Base-by-base conservation (phyloP, 2,888 invertebrate species). In the Eupithecia subfuscata region DNA sequence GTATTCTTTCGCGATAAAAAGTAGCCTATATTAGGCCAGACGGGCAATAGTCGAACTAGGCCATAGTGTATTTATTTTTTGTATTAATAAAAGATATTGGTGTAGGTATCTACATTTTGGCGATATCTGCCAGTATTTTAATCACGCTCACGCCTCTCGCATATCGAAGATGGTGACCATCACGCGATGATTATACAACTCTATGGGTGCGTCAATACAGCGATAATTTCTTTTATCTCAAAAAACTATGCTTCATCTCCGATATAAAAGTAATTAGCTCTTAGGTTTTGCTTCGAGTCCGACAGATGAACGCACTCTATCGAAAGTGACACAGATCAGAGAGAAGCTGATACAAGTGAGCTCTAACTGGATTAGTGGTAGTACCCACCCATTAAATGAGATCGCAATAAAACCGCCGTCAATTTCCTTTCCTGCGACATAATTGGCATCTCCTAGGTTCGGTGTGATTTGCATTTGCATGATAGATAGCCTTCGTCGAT, bases 11-110 rank as follows among this genome's bases (percentile, higher is more conserved):
- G n/a, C n/a, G n/a, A n/a, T n/a, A n/a, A n/a, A n/a, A n/a, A n/a
- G n/a, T n/a, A n/a, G n/a, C n/a, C n/a, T n/a, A n/a, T n/a, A n/a
- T n/a, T 90, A 89, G 92, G 92, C 87, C 92, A 92, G 91, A 91
- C 91, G 81, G 84, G 85, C 79, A 88, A 89, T 90, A 90, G 82
- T 80, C 80, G 68, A 90, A 88, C 77, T 88, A 79, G 92, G 89
- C 78, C 91, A 89, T 85, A 87, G 91, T n/a, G n/a, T n/a, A n/a
- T n/a, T n/a, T n/a, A n/a, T n/a, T n/a, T n/a, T n/a, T n/a, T n/a
- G n/a, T n/a, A n/a, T n/a, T n/a, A n/a, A n/a, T n/a, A n/a, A n/a
- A n/a, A n/a, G n/a, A n/a, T n/a, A 34, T 7, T 5, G 7, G 34
- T n/a, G n/a, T 34, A 40, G 40, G 40, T 40, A n/a, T n/a, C n/a